These are phyloP conservation scores for Hyposoter didymator DNA, from an alignment of 2,888 invertebrate species.

Conservation along the genomic window DNA sequence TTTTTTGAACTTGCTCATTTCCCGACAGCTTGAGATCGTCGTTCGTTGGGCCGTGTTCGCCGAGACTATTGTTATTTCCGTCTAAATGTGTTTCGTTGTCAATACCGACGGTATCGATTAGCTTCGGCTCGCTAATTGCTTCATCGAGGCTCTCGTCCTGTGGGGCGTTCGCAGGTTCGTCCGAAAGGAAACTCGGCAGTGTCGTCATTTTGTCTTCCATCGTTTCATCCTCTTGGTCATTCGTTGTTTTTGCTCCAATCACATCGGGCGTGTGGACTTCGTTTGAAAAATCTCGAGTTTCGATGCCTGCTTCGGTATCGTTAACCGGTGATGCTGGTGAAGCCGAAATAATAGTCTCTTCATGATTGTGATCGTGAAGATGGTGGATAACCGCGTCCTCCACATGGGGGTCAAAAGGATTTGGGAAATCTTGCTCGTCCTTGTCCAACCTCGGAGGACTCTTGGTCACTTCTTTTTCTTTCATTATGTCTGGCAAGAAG, in stretches of 20 bases:
- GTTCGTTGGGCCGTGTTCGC: constrained; percentile 47
- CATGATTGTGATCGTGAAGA: constrained; percentile 50
- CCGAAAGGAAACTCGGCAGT: constrained; percentile 47
- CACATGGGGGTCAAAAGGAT: constrained; percentile 84
- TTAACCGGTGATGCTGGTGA: constrained; percentile 10
- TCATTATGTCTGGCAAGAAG: constrained; percentile 88
- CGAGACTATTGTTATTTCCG: constrained; percentile 47
- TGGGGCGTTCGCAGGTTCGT: constrained; percentile 21
- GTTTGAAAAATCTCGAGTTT: constrained; percentile 64
- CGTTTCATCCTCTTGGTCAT: constrained; percentile 59
- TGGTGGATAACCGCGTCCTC: constrained; percentile 77
- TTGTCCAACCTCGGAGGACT: constrained; percentile 85
- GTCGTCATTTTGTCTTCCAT: constrained; percentile 64
- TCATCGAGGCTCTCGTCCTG: constrained; percentile 16
- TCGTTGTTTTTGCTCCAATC: constrained; percentile 48
- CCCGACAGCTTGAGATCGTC: constrained; percentile 55
- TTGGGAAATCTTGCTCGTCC: constrained; percentile 85
- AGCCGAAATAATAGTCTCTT: constrained; percentile 50
- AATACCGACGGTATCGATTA: constrained; percentile 37
- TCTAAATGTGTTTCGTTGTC: neutral
- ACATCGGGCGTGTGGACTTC: constrained; percentile 63
- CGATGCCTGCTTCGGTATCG: constrained; percentile 59
- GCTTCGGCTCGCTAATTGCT: constrained; percentile 20
- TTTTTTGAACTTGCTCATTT: neutral
- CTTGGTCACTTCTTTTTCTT: constrained; percentile 79